Base-by-base conservation (phyloP, 1,140 invertebrate species). In the Ips nitidus region DNA sequence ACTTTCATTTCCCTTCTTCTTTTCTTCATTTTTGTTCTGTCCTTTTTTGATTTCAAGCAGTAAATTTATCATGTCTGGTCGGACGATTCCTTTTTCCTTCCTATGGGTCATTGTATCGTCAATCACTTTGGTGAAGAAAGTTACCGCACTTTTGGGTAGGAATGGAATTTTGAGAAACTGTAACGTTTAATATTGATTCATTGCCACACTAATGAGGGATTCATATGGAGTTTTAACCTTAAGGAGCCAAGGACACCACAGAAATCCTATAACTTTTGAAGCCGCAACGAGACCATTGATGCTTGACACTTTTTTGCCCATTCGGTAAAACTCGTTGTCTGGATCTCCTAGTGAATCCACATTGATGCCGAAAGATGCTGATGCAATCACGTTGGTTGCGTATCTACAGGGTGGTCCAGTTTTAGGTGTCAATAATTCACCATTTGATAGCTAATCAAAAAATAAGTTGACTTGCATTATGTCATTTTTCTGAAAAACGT, bases 361-460 rank as follows among this genome's bases (percentile, higher is more conserved):
- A 52, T 77, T 69, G 5, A 82, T 65, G 7, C 81, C 82, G 74
- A 82, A 82, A 7, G 81, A 77, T 4, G 69, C 45, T 0, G 74
- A 76, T 1, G 79, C 81, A 43, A 83, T 82, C 0, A 82, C 79
- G 55, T 83, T 82, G 66, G 77, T 81, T 0, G 81, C 78, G 80
- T 67, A 77, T 73, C 2, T 75, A 37, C n/a, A 66, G 4, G 22
- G 22, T 22, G 22, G 22, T 22, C 22, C 22, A 22, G 22, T 22
- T 22, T 22, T 22, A 22, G 22, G 22, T 22, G 22, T 22, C 22
- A 22, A 22, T 22, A 22, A 22, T 22, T 22, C 22, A 22, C 22
- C 22, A 22, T 22, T 22, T 22, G 22, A 22, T 22, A 22, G 22
- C 22, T 0, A 22, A 0, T 22, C 22, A 22, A 22, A 22, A 22